Evolutionary conservation across 2,888 invertebrate genomes (phyloP), one percentile per base, ranked within the genome.

Genomic region (Bedellia somnulentella): DNA sequence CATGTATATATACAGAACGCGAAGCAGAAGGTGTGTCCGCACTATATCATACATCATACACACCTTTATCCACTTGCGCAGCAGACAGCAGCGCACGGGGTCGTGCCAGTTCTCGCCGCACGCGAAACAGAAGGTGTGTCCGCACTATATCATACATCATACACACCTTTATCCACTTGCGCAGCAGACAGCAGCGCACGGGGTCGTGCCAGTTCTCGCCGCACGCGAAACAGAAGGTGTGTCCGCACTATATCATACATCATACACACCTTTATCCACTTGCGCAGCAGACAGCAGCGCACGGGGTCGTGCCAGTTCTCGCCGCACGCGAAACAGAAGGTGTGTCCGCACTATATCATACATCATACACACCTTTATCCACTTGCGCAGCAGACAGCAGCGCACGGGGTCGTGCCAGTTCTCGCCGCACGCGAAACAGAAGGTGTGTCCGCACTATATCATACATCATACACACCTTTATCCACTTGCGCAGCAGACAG

Each of bases 231-330:
- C 98, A 98, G 77, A 98, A 98, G 16, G 86, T 86, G 68, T 94
- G 93, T 16, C 82, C 82, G 68, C 98, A 98, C n/a, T n/a, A n/a
- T n/a, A n/a, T n/a, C n/a, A n/a, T n/a, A n/a, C n/a, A n/a, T n/a
- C n/a, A n/a, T n/a, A n/a, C n/a, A n/a, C n/a, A 75, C 76, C 76
- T 96, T 97, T 42, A 96, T 92, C 98, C 98, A 99, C 62, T 90
- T 91, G 53, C 85, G 86, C 12, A 99, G 81, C 59, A 95, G 82
- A 38, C 87, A 84, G 70, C 99, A 99, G 46, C 90, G 89, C 24
- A 98, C 96, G 14, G 98, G 98, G 60, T 99, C 98, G 68, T 99
- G 99, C 95, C 95, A 95, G 68, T 92, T 91, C 75, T 93, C 93
- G 13, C 93, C 94, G 70, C 97, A 97, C 31, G 88, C 83, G 79